These are phyloP conservation scores for Noctilio leporinus DNA, from an alignment of 2,113 vertebrate genomes.

Conservation along the genomic window DNA sequence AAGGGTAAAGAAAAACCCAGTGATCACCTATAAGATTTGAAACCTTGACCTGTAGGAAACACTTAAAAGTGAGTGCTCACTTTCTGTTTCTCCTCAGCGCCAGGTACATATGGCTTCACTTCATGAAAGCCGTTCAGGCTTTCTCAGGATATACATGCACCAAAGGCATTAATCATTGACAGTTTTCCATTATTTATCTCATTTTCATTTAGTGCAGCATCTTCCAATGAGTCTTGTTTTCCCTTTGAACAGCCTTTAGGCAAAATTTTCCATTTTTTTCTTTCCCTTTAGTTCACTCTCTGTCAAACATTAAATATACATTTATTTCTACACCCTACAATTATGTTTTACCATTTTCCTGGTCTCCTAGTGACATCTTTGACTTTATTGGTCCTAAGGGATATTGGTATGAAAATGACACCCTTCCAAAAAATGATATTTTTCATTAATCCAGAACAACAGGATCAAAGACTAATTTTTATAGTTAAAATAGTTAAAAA, in stretches of 20 bases:
- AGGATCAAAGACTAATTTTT: not conserved
- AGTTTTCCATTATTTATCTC: not conserved
- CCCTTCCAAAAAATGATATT: not conserved
- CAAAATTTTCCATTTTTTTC: not conserved
- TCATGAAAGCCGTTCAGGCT: not conserved
- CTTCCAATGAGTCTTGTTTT: not conserved
- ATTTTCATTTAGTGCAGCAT: not conserved
- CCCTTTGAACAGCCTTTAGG: not conserved
- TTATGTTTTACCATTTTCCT: not conserved
- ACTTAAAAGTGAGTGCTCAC: not conserved
- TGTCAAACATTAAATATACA: not conserved
- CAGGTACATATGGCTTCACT: not conserved
- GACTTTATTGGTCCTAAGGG: not conserved
- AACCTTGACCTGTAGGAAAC: not conserved
- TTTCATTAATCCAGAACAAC: not conserved
- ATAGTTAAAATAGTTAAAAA: not conserved
- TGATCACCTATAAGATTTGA: not conserved
- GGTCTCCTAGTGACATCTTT: not conserved
- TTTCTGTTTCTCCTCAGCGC: too few relatives aligned
- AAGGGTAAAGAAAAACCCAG: not conserved
- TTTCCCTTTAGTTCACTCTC: not conserved
- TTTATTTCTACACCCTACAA: not conserved
- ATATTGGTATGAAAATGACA: not conserved
- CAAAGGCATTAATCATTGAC: not conserved
- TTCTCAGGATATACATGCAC: not conserved